phyloP scores from a whole-genome alignment of 37 sponge, comb jelly and placozoan genomes.

The Hexactinellida sp. region DNA sequence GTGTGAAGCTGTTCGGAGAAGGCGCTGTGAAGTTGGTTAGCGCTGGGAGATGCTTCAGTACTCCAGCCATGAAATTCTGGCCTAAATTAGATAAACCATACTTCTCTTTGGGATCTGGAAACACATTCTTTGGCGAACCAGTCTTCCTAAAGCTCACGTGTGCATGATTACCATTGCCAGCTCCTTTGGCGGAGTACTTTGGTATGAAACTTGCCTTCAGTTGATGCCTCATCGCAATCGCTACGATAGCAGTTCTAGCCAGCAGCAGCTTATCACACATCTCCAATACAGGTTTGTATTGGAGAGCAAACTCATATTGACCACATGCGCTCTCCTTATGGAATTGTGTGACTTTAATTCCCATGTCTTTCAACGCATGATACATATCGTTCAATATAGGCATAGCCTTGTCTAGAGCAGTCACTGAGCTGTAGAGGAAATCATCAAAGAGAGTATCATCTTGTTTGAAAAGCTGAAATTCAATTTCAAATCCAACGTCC shows the following conservation, averaged over 20 bases:
- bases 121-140: slow-evolving; percentile 16
- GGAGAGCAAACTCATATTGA: slow-evolving; percentile 29
- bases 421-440: neutral
- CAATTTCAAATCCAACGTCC: slow-evolving; percentile 31
- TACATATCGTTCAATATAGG: slow-evolving; percentile 20
- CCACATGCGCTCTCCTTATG: slow-evolving; percentile 23
- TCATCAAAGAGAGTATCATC: slow-evolving; percentile 20
- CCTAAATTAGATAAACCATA: slow-evolving; percentile 19
- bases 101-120: slow-evolving; percentile 1
- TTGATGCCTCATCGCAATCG: slow-evolving; percentile 21
- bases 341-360: slow-evolving; percentile 12
- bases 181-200: slow-evolving; percentile 21
- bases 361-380: slow-evolving; percentile 21
- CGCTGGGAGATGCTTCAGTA: slow-evolving; percentile 27
- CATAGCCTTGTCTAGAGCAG: neutral
- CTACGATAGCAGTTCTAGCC: slow-evolving; percentile 22
- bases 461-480: slow-evolving; percentile 22
- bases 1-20: slow-evolving; percentile 25
- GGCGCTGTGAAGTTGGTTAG: slow-evolving; percentile 27
- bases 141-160: slow-evolving; percentile 26
- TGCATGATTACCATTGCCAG: slow-evolving; percentile 34
- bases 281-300: slow-evolving; percentile 17
- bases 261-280: slow-evolving; percentile 25
- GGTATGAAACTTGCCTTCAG: slow-evolving; percentile 27
- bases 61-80: slow-evolving; percentile 28